Evolutionary conservation across 2,888 invertebrate species (phyloP), one percentile per base, ranked within the genome.

Genomic region (Rotaria sp.): DNA sequence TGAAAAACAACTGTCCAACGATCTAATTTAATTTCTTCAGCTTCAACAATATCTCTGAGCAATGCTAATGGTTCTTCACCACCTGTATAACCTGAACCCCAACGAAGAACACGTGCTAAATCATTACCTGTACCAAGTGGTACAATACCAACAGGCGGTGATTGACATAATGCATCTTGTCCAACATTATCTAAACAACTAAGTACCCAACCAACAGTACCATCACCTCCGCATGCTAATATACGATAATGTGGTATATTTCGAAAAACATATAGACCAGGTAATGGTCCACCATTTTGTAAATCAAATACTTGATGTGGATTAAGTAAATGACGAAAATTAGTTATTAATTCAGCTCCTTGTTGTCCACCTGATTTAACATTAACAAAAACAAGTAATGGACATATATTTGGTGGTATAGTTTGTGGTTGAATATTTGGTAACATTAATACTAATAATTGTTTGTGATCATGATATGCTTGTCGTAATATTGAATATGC

Each of bases 261-360:
- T 88, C 99, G 95, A 92, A 98, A 98, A 89, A 98, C 97, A 92
- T 97, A 98, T 89, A 98, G 93, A 96, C 99, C 99, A 88, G 98
- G 98, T 88, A 99, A 93, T 84, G 99, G 99, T 89, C 99, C 99
- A 87, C 99, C 99, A 92, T 98, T 98, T 91, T 98, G 97, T 90
- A 99, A 93, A 93, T 99, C 98, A 92, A 99, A 99, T 89, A 99
- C 98, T 93, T 99, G 99, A 93, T 98, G 99, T 86, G 99, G 99
- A 93, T 99, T 99, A 89, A 99, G 94, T 89, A 99, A 94, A 93
- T 98, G 97, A 89, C 99, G 94, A 93, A 99, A 99, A 92, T 96
- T 96, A 89, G 96, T 95, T 91, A 99, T 97, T 90, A 99, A 94
- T 92, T 98, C 97, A 90, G 96, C 93, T 85, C 99, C 99, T 93